Evolutionary conservation across 2,797 vertebrate genomes (phyloP), one percentile per base, ranked within the genome.

Genomic region (Gouania willdenowi): DNA sequence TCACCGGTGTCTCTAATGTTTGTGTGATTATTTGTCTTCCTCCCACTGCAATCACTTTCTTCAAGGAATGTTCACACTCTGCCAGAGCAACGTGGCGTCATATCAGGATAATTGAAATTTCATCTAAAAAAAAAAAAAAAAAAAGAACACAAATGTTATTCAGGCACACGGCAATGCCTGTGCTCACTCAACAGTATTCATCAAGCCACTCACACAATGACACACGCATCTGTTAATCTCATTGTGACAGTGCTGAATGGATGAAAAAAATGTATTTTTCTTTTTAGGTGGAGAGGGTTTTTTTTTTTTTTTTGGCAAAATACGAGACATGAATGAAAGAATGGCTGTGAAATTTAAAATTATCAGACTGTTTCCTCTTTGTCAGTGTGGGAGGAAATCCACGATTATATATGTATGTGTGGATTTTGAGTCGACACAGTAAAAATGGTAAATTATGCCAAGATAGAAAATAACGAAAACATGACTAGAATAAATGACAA

Each of bases 91-190:
- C 65, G 36, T 65, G 42, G 41, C 23, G 20, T 51, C 47, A 57
- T 48, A 15, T 41, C 32, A 34, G 17, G 59, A 56, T 59, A 71
- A 52, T 60, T 49, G 26, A 38, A 14, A 10, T 49, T 54, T 44
- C 22, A 30, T 31, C 2, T 24, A 23, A 20, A 18, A 36, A 26
- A 34, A 32, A 26, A 37, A 25, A 47, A 25, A 21, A 37, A 25
- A 23, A 23, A 14, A 6, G 8, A 27, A 28, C 4, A 19, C n/a
- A 2, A 27, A 15, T 30, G 12, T 2, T 26, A 42, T 13, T 37
- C 7, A 26, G 30, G 44, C 24, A 29, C 15, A 20, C 2, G 35
- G 10, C 3, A 24, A 30, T 24, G 20, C 47, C 7, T 42, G n/a
- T 7, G 19, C 5, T 2, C 30, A 26, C 25, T 43, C 14, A 33